Percentiles rank a stretch among this genome's conserved stretches.
Evolutionary conservation across 2,797 vertebrate species (phyloP).

Genomic region (Morus bassanus): DNA sequence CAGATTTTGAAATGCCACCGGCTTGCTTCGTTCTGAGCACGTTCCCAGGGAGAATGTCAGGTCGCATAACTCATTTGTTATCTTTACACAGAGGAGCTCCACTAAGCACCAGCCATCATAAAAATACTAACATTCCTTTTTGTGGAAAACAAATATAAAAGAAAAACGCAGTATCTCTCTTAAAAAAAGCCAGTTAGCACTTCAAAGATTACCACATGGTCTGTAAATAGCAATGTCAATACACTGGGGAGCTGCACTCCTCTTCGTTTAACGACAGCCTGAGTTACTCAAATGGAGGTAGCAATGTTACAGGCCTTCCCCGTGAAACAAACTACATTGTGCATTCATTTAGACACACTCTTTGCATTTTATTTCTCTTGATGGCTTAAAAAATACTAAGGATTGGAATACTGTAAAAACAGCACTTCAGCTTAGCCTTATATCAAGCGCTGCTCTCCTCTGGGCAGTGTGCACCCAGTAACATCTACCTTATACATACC

Average conservation of each 20-base stretch:
- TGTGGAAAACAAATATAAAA: conserved; percentile 24
- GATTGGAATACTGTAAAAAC: background rate
- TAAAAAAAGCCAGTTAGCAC: conserved; percentile 26
- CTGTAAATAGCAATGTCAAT: conserved; percentile 1
- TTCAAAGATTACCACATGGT: conserved; percentile 20
- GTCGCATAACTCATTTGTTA: conserved; percentile 26
- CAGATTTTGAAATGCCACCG: conserved; percentile 41
- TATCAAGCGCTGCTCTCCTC: background rate
- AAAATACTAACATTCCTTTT: conserved; percentile 30
- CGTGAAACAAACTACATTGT: background rate
- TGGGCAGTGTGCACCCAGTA: background rate
- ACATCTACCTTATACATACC: background rate
- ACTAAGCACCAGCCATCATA: background rate
- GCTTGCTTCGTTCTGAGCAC: conserved; percentile 6
- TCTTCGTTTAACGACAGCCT: background rate
- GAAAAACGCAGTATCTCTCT: background rate
- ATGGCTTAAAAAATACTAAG: background rate
- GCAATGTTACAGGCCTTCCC: background rate
- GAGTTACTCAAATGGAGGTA: background rate
- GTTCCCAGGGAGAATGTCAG: conserved; percentile 52
- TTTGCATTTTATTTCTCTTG: background rate
- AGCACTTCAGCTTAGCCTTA: background rate
- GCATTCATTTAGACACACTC: background rate
- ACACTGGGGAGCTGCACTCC: background rate
- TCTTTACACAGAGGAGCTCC: conserved; percentile 23